Conservation (phyloP, 92 coral and sea anemone species). For the Zoanthus sansibaricus region DNA sequence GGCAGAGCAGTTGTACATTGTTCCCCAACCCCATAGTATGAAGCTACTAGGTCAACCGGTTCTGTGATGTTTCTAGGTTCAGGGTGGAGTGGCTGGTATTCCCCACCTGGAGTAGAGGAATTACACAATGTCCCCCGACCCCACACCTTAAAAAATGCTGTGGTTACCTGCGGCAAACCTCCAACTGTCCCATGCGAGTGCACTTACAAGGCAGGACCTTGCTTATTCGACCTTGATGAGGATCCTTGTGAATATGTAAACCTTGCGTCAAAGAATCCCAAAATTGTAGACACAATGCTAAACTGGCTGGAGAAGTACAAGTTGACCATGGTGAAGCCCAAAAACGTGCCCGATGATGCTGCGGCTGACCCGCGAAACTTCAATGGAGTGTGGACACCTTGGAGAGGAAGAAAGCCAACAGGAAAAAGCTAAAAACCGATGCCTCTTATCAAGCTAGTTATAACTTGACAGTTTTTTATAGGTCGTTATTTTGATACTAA, state of each 20-base stretch:
- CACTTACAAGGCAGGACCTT: constrained; percentile 73
- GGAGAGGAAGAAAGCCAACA: no score
- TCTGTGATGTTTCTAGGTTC: constrained; percentile 33
- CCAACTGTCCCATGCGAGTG: constrained; percentile 67
- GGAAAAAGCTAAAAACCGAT: no score
- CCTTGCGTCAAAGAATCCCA: constrained; percentile 65
- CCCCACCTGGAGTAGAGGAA: constrained; percentile 80
- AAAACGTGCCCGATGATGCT: constrained; percentile 66
- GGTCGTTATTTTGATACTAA: no score
- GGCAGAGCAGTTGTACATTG: no score
- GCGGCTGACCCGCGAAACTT: constrained; percentile 65
- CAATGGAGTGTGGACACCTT: constrained; percentile 79
- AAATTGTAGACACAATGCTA: constrained; percentile 65
- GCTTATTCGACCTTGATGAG: constrained; percentile 70
- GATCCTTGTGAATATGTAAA: constrained; percentile 89
- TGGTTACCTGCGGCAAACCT: constrained; percentile 79
- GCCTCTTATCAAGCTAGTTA: no score
- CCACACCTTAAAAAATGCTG: constrained; percentile 73
- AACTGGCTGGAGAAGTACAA: constrained; percentile 74
- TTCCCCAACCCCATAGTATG: no score
- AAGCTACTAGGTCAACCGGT: no score
- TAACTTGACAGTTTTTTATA: no score
- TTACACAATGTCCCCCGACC: constrained; percentile 38
- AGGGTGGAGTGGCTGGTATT: constrained; percentile 86
- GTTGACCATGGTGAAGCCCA: constrained; percentile 84